Conservation (phyloP, 2,797 vertebrate species). For the Gallinago stenura region DNA sequence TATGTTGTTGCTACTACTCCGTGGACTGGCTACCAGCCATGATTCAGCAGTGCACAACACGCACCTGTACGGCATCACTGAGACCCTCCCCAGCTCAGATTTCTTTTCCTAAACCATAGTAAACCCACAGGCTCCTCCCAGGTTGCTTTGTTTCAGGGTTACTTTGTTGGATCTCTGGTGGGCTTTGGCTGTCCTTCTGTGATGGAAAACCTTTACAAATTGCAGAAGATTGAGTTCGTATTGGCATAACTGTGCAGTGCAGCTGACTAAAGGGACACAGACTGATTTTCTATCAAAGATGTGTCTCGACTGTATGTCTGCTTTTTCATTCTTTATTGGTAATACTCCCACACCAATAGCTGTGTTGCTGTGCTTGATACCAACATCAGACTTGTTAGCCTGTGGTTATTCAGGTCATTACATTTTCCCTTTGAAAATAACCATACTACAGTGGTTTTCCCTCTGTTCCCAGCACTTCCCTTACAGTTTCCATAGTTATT, state of each 20-base stretch:
- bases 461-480: background rate
- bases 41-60: background rate
- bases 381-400: background rate
- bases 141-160: background rate
- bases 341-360: background rate
- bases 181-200: background rate
- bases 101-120: background rate
- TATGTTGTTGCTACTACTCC: background rate
- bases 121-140: background rate
- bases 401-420: background rate
- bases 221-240: background rate
- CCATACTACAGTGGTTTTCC: background rate
- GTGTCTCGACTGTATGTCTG: background rate
- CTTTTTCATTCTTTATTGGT: background rate
- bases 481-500: background rate
- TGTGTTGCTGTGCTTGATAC: background rate
- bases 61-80: background rate
- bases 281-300: too few species aligned
- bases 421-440: background rate
- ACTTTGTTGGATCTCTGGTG: background rate
- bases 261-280: background rate
- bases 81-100: background rate
- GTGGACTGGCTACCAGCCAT: background rate
- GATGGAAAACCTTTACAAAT: background rate
- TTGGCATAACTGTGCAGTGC: background rate